Conservation (phyloP, 2,888 invertebrate genomes). For the Parnassius glacialis region DNA sequence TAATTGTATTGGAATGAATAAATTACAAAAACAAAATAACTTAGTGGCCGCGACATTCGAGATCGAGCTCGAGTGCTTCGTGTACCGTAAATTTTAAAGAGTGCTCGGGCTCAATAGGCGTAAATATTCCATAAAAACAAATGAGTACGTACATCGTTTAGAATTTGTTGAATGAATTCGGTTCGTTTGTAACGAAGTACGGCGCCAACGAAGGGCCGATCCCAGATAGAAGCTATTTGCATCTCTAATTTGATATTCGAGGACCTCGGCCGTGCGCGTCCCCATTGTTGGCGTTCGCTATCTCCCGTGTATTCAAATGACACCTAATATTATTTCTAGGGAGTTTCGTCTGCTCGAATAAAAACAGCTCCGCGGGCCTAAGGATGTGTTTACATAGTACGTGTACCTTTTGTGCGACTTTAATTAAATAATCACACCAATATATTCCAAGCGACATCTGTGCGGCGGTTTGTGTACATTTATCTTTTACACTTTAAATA, state of each 20-base stretch:
- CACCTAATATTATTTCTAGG: conserved; percentile 17
- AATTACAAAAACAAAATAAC: no score
- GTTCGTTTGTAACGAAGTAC: conserved; percentile 8
- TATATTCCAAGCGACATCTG: no score
- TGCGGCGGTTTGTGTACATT: no score
- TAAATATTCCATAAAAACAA: no score
- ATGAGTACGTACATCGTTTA: background rate
- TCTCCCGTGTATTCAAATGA: conserved; percentile 18
- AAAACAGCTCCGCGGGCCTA: background rate
- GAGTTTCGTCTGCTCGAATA: conserved; percentile 3
- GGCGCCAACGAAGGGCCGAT: conserved; percentile 20
- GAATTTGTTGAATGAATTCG: conserved; percentile 10
- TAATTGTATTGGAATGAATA: no score
- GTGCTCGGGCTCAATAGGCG: no score
- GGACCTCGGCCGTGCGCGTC: conserved; percentile 13
- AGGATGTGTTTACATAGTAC: background rate
- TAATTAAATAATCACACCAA: no score
- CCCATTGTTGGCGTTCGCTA: conserved; percentile 22
- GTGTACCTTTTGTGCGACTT: background rate
- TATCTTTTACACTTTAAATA: no score
- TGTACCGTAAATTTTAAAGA: no score
- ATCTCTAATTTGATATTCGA: conserved; percentile 22
- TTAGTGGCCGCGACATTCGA: no score
- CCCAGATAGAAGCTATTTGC: conserved; percentile 21
- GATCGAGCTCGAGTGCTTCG: no score